A percentile compares a stretch with the other conserved stretches of the same genome.
phyloP scores from a whole-genome alignment of 1,140 invertebrate species.

The Drosophila ercepeae region DNA sequence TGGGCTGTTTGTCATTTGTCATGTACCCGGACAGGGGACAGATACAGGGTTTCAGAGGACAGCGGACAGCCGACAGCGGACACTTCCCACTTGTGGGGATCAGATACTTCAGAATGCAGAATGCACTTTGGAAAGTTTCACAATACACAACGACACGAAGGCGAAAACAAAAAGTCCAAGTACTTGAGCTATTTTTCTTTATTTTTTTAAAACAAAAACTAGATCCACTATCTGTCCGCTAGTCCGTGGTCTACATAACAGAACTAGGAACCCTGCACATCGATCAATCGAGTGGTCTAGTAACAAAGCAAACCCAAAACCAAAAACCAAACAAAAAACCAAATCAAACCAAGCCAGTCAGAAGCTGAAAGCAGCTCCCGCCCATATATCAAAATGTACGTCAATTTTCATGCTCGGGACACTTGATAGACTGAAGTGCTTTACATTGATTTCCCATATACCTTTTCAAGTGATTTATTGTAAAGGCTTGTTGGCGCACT shows the following conservation, averaged over 20 bases:
- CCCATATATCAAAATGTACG: constrained; percentile 81
- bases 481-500: constrained; percentile 78
- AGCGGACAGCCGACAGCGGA: constrained; percentile 21
- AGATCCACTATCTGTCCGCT: constrained; percentile 50
- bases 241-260: constrained; percentile 50
- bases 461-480: constrained; percentile 80
- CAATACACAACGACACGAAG: neutral
- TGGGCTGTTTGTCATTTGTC: constrained; percentile 53
- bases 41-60: too few species aligned
- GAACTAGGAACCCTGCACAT: constrained; percentile 18
- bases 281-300: constrained; percentile 43
- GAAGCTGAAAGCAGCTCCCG: constrained; percentile 14
- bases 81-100: constrained; percentile 12
- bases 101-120: constrained; percentile 46
- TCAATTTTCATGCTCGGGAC: constrained; percentile 80
- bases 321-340: constrained; percentile 6
- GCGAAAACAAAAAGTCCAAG: constrained; percentile 8
- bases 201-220: constrained; percentile 4
- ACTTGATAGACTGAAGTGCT: constrained; percentile 81
- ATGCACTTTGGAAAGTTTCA: constrained; percentile 75
- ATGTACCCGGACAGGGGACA: constrained; percentile 46
- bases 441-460: constrained; percentile 80
- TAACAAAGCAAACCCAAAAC: neutral
- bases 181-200: constrained; percentile 3
- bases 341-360: constrained; percentile 4